phyloP scores from a whole-genome alignment of 2,888 invertebrate genomes.

The Ophioninae sp. region DNA sequence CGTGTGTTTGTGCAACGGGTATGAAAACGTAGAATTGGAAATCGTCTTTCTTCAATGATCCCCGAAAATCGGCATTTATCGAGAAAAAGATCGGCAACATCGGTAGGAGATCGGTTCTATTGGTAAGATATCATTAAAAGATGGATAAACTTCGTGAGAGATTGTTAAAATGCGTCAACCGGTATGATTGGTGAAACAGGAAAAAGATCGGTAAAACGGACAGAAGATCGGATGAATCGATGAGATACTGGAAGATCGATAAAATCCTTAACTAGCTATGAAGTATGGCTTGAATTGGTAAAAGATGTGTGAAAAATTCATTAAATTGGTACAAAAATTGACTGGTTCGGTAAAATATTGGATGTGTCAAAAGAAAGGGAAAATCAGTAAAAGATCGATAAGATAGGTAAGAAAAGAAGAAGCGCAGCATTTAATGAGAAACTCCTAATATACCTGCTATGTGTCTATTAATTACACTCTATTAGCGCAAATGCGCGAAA shows the following conservation, averaged over 20 bases:
- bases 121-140: constrained; percentile 30
- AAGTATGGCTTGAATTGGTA: too few species aligned
- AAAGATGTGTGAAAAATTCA: too few species aligned
- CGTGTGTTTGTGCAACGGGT: constrained; percentile 35
- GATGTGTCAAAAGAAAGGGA: not conserved
- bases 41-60: constrained; percentile 41
- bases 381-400: constrained; percentile 45
- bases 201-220: constrained; percentile 32
- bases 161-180: constrained; percentile 35
- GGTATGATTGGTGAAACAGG: constrained; percentile 21
- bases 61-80: constrained; percentile 44
- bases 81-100: constrained; percentile 22
- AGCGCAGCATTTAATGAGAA: constrained; percentile 11
- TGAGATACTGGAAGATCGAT: constrained; percentile 13
- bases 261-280: too few species aligned
- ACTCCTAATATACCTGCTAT: constrained; percentile 40
- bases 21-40: constrained; percentile 21
- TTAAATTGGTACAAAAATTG: too few species aligned
- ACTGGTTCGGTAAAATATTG: not conserved
- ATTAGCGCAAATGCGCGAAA: constrained; percentile 46
- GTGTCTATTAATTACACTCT: constrained; percentile 41
- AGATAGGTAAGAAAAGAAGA: constrained; percentile 46
- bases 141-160: constrained; percentile 11
- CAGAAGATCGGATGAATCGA: constrained; percentile 42
- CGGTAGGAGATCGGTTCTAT: constrained; percentile 44